Conservation (phyloP, 2,888 invertebrate genomes). For the Amorpha juglandis region DNA sequence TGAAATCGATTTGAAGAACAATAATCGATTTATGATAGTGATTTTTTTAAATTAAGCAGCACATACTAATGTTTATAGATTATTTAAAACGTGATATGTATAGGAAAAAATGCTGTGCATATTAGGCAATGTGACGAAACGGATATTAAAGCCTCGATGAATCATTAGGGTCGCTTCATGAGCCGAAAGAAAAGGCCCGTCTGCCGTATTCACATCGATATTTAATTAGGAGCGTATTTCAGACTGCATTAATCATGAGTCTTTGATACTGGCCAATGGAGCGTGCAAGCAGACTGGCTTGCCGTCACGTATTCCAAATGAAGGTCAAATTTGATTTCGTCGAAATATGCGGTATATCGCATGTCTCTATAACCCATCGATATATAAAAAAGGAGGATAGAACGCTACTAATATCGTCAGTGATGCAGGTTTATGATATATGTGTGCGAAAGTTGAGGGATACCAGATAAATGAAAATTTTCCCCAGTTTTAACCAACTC, state of each 20-base stretch:
- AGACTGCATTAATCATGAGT: constrained; percentile 46
- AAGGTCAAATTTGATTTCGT: constrained; percentile 45
- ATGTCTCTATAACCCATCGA: no score
- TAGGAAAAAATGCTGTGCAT: not conserved
- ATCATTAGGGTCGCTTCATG: constrained; percentile 40
- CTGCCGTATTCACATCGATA: constrained; percentile 31
- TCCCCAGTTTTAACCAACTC: no score
- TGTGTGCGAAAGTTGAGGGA: no score
- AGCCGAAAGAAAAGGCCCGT: constrained; percentile 35
- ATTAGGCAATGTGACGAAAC: not conserved
- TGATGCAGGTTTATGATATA: no score
- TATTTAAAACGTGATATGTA: not conserved
- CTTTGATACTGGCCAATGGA: constrained; percentile 47
- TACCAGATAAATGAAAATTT: no score
- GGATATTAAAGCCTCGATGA: constrained; percentile 37
- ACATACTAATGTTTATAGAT: not conserved
- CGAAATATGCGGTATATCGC: constrained; percentile 20
- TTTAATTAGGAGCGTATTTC: constrained; percentile 40
- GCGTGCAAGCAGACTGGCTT: constrained; percentile 34
- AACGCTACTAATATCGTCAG: no score
- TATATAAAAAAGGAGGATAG: no score
- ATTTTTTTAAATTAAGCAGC: not conserved
- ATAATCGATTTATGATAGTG: not conserved
- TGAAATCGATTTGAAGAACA: not conserved
- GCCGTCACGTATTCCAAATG: constrained; percentile 42